Evolutionary conservation across 2,797 vertebrate genomes (phyloP).

Genomic region (Ambastaia sidthimunki): DNA sequence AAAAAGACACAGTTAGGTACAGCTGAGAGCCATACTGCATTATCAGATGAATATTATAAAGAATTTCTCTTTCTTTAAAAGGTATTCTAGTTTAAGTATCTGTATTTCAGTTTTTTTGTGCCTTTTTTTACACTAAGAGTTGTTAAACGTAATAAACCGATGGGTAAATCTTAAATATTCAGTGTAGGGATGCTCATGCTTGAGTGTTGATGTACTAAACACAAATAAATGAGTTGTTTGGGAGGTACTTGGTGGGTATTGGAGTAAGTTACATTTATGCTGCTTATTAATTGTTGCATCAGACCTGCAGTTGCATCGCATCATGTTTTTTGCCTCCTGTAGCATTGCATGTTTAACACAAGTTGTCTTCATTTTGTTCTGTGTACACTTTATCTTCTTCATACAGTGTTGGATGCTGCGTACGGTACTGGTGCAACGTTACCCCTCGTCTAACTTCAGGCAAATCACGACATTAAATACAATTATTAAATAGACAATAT

Average conservation of each 20-base stretch:
- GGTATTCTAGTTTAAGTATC: neutral
- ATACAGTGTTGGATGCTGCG: neutral
- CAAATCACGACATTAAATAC: neutral
- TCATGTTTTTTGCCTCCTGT: neutral
- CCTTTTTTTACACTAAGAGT: slow-evolving; percentile 23
- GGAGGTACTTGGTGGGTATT: neutral
- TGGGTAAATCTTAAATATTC: slow-evolving; percentile 33
- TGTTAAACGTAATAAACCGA: slow-evolving; percentile 47
- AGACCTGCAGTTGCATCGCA: neutral
- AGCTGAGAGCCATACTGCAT: neutral
- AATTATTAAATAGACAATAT: neutral
- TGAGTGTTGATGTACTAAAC: neutral
- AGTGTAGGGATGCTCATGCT: neutral
- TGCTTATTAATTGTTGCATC: neutral
- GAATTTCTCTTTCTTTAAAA: neutral
- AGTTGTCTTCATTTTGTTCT: neutral
- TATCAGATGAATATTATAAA: slow-evolving; percentile 15
- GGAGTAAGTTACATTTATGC: neutral
- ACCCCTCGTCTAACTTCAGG: neutral
- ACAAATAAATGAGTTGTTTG: neutral
- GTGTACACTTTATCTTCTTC: neutral
- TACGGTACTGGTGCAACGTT: neutral
- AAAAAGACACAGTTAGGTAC: slow-evolving; percentile 7
- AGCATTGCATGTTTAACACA: neutral
- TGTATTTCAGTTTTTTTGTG: neutral